phyloP scores from a whole-genome alignment of 2,797 vertebrate genomes.

The Myotis findleyi region DNA sequence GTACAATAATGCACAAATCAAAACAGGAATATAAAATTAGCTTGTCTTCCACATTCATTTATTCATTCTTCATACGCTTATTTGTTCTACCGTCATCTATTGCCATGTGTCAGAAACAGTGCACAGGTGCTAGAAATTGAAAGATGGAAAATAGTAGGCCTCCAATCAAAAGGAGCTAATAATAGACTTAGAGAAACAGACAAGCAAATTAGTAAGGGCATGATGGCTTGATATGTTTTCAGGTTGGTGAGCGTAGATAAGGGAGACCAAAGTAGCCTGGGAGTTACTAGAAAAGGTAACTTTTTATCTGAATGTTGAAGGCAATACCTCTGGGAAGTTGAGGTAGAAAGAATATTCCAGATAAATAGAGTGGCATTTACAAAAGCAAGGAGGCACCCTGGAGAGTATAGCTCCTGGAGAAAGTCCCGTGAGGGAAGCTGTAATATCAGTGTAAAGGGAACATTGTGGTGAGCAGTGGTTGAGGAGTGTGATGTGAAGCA shows the following conservation, averaged over 20 bases:
- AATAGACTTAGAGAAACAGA: neutral
- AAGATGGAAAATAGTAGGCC: neutral
- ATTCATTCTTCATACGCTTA: neutral
- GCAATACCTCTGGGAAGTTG: neutral
- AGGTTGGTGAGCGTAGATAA: neutral
- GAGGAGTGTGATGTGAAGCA: neutral
- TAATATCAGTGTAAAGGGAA: neutral
- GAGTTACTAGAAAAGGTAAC: neutral
- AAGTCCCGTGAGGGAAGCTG: neutral
- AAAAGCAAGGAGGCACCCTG: neutral
- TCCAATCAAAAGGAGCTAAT: constrained; percentile 34
- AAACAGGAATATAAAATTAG: neutral
- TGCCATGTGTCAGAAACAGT: neutral
- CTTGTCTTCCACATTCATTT: neutral
- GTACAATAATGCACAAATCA: neutral
- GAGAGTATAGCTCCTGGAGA: too few relatives aligned
- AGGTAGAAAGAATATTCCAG: neutral
- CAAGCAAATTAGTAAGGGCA: neutral
- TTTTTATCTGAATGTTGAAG: neutral
- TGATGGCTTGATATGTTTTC: neutral
- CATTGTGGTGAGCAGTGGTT: neutral
- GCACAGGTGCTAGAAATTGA: constrained; percentile 17
- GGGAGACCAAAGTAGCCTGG: neutral
- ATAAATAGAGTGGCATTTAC: neutral
- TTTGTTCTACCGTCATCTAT: neutral